Conservation (phyloP, 2,797 vertebrate genomes). For the Leptodactylus fallax region DNA sequence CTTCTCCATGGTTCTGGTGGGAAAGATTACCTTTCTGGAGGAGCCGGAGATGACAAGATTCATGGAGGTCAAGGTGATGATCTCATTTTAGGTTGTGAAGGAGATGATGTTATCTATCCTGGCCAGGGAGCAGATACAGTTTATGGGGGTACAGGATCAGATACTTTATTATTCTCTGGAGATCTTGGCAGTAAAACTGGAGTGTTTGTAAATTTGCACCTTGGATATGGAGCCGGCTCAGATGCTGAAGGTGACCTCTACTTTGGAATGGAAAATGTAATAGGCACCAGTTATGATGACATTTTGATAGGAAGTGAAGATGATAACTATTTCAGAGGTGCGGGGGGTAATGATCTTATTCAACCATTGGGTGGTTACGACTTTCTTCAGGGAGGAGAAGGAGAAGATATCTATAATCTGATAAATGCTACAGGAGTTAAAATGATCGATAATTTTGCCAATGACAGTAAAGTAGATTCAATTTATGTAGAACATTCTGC, state of each 20-base stretch:
- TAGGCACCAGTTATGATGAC: constrained; percentile 71
- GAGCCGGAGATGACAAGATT: constrained; percentile 68
- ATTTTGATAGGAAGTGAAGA: constrained; percentile 69
- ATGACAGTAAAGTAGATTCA: constrained; percentile 58
- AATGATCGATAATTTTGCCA: constrained; percentile 69
- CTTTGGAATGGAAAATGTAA: constrained; percentile 70
- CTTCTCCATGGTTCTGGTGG: constrained; percentile 68
- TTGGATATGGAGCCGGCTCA: constrained; percentile 66
- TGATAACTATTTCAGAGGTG: constrained; percentile 69
- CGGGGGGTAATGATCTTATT: constrained; percentile 68
- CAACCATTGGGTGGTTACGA: constrained; percentile 68
- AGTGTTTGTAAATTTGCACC: constrained; percentile 71
- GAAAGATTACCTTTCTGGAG: constrained; percentile 67
- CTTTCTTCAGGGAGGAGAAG: constrained; percentile 70
- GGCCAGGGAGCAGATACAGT: constrained; percentile 66
- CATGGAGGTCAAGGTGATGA: constrained; percentile 71
- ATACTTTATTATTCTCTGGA: constrained; percentile 67
- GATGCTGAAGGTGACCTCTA: constrained; percentile 72
- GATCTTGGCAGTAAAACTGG: constrained; percentile 64
- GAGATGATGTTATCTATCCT: constrained; percentile 65
- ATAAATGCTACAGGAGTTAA: constrained; percentile 64
- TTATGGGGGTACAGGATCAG: constrained; percentile 66
- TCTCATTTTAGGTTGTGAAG: constrained; percentile 68
- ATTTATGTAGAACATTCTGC: constrained; percentile 56
- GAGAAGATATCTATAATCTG: constrained; percentile 69